Base-by-base conservation (phyloP, 2,888 invertebrate species). In the Gisinianus flammeolus region DNA sequence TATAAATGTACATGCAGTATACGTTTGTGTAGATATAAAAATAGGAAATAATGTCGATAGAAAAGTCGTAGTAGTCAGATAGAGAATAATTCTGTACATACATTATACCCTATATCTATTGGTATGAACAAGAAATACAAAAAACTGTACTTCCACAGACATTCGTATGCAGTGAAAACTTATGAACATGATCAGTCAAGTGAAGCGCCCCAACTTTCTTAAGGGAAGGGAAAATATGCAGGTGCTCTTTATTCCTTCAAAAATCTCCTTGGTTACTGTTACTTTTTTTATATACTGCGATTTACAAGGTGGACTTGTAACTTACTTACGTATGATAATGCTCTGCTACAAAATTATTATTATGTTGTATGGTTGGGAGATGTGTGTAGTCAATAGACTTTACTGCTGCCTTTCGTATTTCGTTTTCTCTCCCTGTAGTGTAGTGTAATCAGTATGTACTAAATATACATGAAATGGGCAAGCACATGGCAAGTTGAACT, bases 141-240 rank as follows among this genome's bases (percentile, higher is more conserved):
- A n/a, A n/a, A n/a, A n/a, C n/a, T n/a, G n/a, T n/a, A n/a, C n/a
- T n/a, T n/a, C n/a, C n/a, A n/a, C n/a, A n/a, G n/a, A n/a, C n/a
- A n/a, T n/a, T n/a, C n/a, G 35, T 8, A 35, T 35, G 12, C 35
- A 35, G 35, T 5, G 35, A 35, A 35, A 35, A 35, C 35, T 35
- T 35, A 35, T 35, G 35, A 35, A 19, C 56, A 56, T 56, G 56
- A 22, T 8, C 56, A 58, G 8, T 24, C 8, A n/a, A n/a, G n/a
- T 56, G 56, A 22, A 58, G 56, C 8, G 8, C 56, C 56, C 56
- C 12, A 44, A 35, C 12, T 16, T 44, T 44, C 44, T 74, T 26
- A 24, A 76, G 79, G 81, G 81, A 54, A 54, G n/a, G n/a, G 62
- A 81, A 82, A 80, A 79, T 79, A 76, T 75, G 80, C 82, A 82